Evolutionary conservation across 2,888 invertebrate genomes (phyloP).

Genomic region (Hydropsyche betteni): DNA sequence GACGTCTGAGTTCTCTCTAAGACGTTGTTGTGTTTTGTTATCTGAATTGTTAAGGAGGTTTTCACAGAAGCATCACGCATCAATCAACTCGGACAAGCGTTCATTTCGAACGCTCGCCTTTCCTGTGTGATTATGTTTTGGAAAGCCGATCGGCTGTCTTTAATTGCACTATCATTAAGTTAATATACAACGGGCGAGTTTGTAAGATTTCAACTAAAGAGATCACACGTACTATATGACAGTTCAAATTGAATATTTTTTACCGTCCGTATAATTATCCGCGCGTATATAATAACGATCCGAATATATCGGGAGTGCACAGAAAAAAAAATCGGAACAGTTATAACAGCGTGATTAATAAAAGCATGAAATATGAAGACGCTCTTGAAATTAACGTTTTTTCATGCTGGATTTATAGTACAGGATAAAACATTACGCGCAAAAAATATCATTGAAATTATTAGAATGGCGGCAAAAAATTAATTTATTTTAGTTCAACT

Average conservation of each 20-base stretch:
- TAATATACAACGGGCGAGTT: constrained; percentile 34
- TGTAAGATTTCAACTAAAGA: constrained; percentile 41
- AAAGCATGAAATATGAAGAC: constrained; percentile 18
- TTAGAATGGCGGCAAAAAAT: too few relatives aligned
- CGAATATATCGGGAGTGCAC: neutral
- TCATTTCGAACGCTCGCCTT: constrained; percentile 35
- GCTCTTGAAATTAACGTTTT: constrained; percentile 5
- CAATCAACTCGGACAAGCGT: constrained; percentile 45
- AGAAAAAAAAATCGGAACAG: constrained; percentile 29
- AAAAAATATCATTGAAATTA: too few relatives aligned
- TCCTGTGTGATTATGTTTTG: constrained; percentile 47
- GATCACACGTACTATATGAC: constrained; percentile 42
- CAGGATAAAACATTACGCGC: neutral
- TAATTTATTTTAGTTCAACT: too few relatives aligned
- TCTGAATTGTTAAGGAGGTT: constrained; percentile 24
- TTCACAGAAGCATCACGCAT: constrained; percentile 43
- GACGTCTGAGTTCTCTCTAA: neutral
- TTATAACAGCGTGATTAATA: constrained; percentile 22
- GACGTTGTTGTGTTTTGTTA: constrained; percentile 12
- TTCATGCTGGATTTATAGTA: neutral
- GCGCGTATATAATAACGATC: constrained; percentile 24
- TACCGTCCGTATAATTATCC: constrained; percentile 36
- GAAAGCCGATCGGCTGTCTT: constrained; percentile 44
- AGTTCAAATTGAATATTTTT: constrained; percentile 43
- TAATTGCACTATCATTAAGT: constrained; percentile 47